These are phyloP conservation scores for Percina caprodes DNA, from an alignment of 2,113 vertebrate genomes.

Conservation along the genomic window DNA sequence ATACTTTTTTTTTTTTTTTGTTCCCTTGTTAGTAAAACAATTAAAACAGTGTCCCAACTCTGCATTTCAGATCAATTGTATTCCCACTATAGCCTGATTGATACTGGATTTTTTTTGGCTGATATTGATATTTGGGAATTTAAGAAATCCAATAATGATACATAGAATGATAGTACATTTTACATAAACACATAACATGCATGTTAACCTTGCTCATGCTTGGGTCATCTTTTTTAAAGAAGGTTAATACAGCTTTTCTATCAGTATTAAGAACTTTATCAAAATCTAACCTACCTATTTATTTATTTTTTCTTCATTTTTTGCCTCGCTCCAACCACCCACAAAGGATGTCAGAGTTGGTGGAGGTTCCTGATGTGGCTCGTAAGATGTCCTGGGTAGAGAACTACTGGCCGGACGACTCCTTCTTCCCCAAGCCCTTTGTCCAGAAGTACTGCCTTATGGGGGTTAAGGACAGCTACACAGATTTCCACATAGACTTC, in stretches of 20 bases:
- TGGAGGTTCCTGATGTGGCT: slow-evolving; percentile 96
- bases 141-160: neutral
- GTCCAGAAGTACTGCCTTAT: slow-evolving; percentile 99
- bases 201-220: too few species aligned
- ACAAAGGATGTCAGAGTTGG: slow-evolving; percentile 95
- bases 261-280: neutral
- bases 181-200: neutral
- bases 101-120: neutral
- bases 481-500: slow-evolving; percentile 99
- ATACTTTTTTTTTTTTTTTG: too few species aligned
- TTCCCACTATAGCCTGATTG: neutral
- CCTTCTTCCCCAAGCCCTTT: slow-evolving; percentile 98
- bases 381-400: slow-evolving; percentile 99
- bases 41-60: neutral
- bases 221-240: too few species aligned
- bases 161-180: neutral
- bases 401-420: slow-evolving; percentile 99
- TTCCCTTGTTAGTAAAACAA: too few species aligned
- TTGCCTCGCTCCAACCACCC: neutral
- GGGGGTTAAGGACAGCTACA: slow-evolving; percentile 98
- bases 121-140: neutral
- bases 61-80: neutral
- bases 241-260: neutral
- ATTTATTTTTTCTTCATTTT: neutral
- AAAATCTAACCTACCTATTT: neutral